Conservation (phyloP, 2,888 invertebrate genomes). For the Harpagoxenus sublaevis region DNA sequence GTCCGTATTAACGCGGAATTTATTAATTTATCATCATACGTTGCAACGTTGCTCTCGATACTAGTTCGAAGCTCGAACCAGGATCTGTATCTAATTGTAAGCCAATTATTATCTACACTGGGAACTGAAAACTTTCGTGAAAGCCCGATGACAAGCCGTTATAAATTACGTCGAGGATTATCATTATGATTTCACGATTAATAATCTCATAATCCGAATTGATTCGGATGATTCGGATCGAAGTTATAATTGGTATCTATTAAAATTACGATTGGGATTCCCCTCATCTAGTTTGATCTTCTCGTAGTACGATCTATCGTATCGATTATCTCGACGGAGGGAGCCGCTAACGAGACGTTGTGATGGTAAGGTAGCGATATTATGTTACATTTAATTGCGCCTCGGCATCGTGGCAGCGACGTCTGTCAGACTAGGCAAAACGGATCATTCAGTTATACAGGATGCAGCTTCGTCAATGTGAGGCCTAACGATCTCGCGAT, state of each 20-base stretch:
- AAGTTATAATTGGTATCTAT: constrained; percentile 24
- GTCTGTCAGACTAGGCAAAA: constrained; percentile 57
- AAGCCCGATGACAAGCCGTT: not conserved
- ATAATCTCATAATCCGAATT: constrained; percentile 2
- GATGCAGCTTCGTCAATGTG: not conserved
- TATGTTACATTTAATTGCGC: constrained; percentile 69
- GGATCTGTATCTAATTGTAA: not conserved
- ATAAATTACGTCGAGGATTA: constrained; percentile 16
- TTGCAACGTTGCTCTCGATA: constrained; percentile 8
- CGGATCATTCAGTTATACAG: constrained; percentile 46
- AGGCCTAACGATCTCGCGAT: constrained; percentile 50
- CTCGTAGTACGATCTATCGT: constrained; percentile 5
- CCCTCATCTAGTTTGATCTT: not conserved
- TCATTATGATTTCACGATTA: constrained; percentile 20
- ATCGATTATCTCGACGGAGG: constrained; percentile 63
- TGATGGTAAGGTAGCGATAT: constrained; percentile 65
- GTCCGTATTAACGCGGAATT: constrained; percentile 42
- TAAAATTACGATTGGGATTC: constrained; percentile 22
- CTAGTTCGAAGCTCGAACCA: not conserved
- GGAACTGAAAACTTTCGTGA: not conserved
- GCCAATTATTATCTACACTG: not conserved
- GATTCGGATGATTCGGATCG: constrained; percentile 30
- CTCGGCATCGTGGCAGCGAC: constrained; percentile 30
- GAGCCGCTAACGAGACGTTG: constrained; percentile 67
- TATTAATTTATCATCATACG: constrained; percentile 49